Evolutionary conservation across 2,888 invertebrate species (phyloP).

Genomic region (Branchellion lobata): DNA sequence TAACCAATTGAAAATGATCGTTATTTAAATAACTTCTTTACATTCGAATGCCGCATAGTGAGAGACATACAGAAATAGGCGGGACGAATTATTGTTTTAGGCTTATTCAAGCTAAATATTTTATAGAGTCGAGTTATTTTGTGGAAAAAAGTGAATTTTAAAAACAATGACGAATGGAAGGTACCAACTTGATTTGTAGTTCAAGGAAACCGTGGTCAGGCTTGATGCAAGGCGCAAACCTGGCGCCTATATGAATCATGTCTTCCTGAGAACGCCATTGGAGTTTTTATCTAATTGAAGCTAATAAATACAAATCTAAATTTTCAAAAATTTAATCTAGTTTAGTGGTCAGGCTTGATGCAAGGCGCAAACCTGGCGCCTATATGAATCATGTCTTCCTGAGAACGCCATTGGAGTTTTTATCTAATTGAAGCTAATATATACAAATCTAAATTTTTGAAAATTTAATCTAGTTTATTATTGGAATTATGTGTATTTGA

Average conservation of each 20-base stretch:
- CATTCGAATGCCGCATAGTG: too few species aligned
- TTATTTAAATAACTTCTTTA: background rate
- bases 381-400: slow-evolving; percentile 89
- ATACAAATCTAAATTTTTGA: too few species aligned
- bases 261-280: slow-evolving; percentile 71
- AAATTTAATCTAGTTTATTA: too few species aligned
- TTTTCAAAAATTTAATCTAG: background rate
- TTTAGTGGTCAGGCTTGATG: too few species aligned
- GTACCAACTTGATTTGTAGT: slow-evolving; percentile 71
- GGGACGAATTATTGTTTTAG: background rate
- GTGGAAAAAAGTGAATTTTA: too few species aligned
- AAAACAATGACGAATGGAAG: background rate
- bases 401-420: background rate
- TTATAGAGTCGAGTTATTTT: too few species aligned
- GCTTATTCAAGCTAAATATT: too few species aligned
- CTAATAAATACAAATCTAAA: background rate
- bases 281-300: background rate
- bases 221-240: slow-evolving; percentile 97
- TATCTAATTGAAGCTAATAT: too few species aligned
- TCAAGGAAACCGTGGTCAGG: slow-evolving; percentile 72
- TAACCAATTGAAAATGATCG: background rate
- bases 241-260: slow-evolving; percentile 93
- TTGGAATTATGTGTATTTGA: too few species aligned
- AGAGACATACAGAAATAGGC: background rate
- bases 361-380: slow-evolving; percentile 98